Conservation (phyloP, 1,140 invertebrate species). For the Lamellibrachia luymesi region DNA sequence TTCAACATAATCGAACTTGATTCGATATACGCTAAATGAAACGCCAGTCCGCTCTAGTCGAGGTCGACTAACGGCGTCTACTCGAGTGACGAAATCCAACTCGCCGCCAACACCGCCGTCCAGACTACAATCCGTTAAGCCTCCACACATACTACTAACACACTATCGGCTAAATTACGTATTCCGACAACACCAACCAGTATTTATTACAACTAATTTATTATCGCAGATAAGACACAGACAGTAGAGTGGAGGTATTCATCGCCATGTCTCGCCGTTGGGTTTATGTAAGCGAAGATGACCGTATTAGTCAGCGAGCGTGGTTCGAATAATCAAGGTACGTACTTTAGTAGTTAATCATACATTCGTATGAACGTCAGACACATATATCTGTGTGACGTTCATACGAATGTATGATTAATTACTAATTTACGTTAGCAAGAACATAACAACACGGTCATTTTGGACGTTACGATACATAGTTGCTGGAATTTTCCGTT, state of each 20-base stretch:
- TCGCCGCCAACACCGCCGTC: neutral
- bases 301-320: neutral
- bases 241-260: neutral
- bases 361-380: neutral
- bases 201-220: neutral
- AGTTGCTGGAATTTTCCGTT: neutral
- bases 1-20: too few species aligned
- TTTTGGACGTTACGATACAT: neutral
- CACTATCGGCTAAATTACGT: neutral
- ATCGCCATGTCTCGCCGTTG: neutral
- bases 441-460: neutral
- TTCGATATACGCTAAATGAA: too few species aligned
- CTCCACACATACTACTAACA: neutral
- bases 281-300: neutral
- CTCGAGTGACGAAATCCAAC: neutral
- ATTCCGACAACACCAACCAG: neutral
- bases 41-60: too few species aligned
- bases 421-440: neutral
- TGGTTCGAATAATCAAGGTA: neutral
- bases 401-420: too few species aligned
- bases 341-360: neutral
- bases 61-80: neutral
- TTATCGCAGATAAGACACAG: neutral
- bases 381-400: neutral
- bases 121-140: neutral